Evolutionary conservation across 2,888 invertebrate genomes (phyloP), one percentile per base, ranked within the genome.

Genomic region (Mythimna ferrago): DNA sequence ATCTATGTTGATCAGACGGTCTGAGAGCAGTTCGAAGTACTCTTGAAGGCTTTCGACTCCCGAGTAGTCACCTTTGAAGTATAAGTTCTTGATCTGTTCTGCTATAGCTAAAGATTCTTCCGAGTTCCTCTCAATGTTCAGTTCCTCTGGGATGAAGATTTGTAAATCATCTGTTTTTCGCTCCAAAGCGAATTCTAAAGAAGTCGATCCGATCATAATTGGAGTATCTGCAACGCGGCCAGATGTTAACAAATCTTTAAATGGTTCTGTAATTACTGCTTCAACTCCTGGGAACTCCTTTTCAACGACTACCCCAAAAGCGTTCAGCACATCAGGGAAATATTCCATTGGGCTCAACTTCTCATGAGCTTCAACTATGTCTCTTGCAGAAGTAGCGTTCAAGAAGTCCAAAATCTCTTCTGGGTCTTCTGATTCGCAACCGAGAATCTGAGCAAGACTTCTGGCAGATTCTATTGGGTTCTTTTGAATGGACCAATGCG

Each of bases 261-360:
- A 95, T 0, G 93, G 82, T 75, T 96, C 96, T 0, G 93, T 93
- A 6, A 94, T 73, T 2, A 93, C 89, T 0, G 94, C 90, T 81
- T 95, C 95, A 0, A 94, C 93, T 0, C 90, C 93, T 0, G 92
- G 91, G 61, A 95, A 96, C 73, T 96, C 95, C 32, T 93, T 95
- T 77, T 96, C 96, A 0, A 96, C 85, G 0, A 95, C 94, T 0
- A 92, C 80, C 0, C 80, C 83, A 69, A 95, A 95, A 0, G 82
- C 16, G 16, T 83, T 87, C 0, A 57, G 35, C 2, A 77, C 80
- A 32, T 91, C 84, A 3, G 81, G 62, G 26, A 89, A 80, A 0
- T 71, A 6, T 0, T 87, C 86, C 0, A 66, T 3, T 0, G 89
- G 82, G 2, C 78, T 74, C 2, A 94, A 6, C 32, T 87, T 90